A percentile compares a stretch with the other conserved stretches of the same genome.
These are phyloP conservation scores for Caloenas nicobarica DNA, from an alignment of 2,113 vertebrate genomes.

Conservation along the genomic window DNA sequence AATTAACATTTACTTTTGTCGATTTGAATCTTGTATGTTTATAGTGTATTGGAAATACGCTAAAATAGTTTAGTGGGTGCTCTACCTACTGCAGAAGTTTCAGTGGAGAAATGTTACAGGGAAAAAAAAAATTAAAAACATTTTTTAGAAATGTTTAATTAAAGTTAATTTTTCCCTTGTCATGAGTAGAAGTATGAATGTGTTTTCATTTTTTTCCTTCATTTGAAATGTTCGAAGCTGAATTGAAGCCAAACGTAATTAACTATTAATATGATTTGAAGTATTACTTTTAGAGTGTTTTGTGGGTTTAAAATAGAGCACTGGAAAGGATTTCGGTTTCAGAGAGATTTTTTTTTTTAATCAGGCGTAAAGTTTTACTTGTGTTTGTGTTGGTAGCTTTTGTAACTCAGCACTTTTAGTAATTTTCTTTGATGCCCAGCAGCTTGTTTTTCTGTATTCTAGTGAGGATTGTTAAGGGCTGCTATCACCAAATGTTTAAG, in stretches of 20 bases:
- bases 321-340: background rate
- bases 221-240: background rate
- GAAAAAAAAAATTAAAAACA: background rate
- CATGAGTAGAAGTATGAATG: background rate
- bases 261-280: slow-evolving; percentile 40
- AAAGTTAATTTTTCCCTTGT: background rate
- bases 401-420: background rate
- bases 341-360: background rate
- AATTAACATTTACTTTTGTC: slow-evolving; percentile 56
- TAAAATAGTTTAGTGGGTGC: background rate
- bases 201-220: slow-evolving; percentile 13
- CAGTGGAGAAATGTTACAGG: background rate
- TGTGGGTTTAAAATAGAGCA: background rate
- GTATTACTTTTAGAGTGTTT: background rate
- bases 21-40: background rate
- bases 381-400: background rate
- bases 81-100: background rate
- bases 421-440: background rate
- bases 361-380: background rate
- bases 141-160: slow-evolving; percentile 1
- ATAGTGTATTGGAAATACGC: slow-evolving; percentile 18
- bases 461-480: background rate
- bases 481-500: background rate
- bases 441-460: background rate
- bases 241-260: slow-evolving; percentile 15